Evolutionary conservation across 1,140 invertebrate genomes (phyloP), one percentile per base, ranked within the genome.

Genomic region (Drosophila neocordata): DNA sequence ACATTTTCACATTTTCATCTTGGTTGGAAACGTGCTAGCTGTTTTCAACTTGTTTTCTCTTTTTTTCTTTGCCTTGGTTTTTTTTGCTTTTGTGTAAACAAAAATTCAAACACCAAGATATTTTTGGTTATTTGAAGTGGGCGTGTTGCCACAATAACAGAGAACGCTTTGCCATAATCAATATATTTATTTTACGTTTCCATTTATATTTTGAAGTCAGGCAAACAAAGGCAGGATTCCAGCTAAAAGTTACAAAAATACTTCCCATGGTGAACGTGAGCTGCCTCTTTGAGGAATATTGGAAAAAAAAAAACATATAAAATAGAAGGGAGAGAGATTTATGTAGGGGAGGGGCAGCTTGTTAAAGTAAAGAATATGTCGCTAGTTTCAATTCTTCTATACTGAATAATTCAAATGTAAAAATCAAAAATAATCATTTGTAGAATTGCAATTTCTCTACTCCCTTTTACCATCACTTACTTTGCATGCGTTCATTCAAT

Each of bases 101-200:
- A 62, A 85, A 65, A 57, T 65, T 60, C 73, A 64, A 56, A 62
- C 69, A 53, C 68, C 65, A 60, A 55, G 60, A 73, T 67, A 61
- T 51, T 73, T 81, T 71, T 57, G 77, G 63, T 79, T 85, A 65
- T 75, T 48, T 71, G 35, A 53, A 69, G 69, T 70, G 59, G 56
- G 68, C 68, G 63, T 64, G 13, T 22, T 1, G 62, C 57, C 74
- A 69, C 74, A 74, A 73, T 73, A 74, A 77, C 74, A 48, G 18
- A 13, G 15, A 20, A 48, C 18, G 18, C 15, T 20, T 48, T 48
- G 66, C 75, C 72, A 69, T 61, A 52, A 58, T 77, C 69, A 67
- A 85, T 81, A 85, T 81, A 87, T 87, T 85, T 85, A 85, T 87
- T 81, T 31, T 80, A 65, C 77, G 67, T 71, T 74, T 72, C 62